Percentiles rank a stretch among this genome's conserved stretches.
phyloP scores from a whole-genome alignment of 2,113 vertebrate genomes.

The Odontesthes bonariensis region DNA sequence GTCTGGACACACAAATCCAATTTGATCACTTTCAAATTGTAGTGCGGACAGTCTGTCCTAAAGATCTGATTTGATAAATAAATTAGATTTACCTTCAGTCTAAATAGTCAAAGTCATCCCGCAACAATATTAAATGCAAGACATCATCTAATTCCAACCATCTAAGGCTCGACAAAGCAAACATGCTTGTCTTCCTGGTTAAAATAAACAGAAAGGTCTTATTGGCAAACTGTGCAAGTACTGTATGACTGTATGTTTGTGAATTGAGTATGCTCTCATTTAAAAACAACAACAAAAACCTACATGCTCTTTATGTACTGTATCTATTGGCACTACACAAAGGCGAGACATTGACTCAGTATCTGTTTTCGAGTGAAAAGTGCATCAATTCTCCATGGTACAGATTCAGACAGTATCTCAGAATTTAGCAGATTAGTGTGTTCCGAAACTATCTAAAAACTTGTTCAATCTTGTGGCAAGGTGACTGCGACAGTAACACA shows the following conservation, averaged over 20 bases:
- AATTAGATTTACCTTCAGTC: conserved; percentile 1
- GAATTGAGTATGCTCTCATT: not conserved
- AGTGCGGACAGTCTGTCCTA: not conserved
- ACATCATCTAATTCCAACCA: too few relatives aligned
- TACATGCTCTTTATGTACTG: too few relatives aligned
- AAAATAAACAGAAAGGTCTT: not conserved
- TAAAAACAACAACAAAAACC: not conserved
- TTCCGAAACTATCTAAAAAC: not conserved
- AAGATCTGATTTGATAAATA: not conserved
- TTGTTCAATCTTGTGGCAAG: not conserved
- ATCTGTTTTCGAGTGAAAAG: not conserved
- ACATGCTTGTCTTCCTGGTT: not conserved
- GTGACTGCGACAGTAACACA: not conserved
- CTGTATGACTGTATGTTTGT: not conserved
- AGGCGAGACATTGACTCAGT: too few relatives aligned
- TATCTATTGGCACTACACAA: not conserved
- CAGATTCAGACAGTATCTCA: not conserved
- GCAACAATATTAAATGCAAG: not conserved
- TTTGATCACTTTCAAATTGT: not conserved
- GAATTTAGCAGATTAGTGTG: not conserved
- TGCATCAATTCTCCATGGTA: not conserved
- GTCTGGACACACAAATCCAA: not conserved
- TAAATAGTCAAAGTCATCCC: not conserved
- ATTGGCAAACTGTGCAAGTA: not conserved
- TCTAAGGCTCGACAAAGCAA: not conserved